Evolutionary conservation across 2,113 vertebrate genomes (phyloP), one percentile per base, ranked within the genome.

Genomic region (Antidorcas marsupialis): DNA sequence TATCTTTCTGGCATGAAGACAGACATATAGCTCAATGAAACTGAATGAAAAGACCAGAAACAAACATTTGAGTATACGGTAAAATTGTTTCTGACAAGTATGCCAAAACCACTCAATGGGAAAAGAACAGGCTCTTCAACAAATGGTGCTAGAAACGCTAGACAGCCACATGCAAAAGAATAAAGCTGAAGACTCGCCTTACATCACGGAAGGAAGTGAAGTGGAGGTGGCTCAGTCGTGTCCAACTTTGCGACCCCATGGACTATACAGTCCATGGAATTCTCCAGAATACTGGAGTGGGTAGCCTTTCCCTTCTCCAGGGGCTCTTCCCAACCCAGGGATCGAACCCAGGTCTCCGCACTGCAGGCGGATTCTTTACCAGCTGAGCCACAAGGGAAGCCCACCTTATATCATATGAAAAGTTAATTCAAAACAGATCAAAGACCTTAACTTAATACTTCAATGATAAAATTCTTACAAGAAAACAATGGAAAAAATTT

Each of bases 261-360:
- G 67, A 39, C 67, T 71, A 12, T 71, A 39, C 0, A 12, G 67
- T 39, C n/a, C n/a, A 23, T 39, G 67, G 67, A 23, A 23, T 71
- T 39, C 67, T 39, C 19, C 19, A 23, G n/a, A 6, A 23, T 39
- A 71, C n/a, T 71, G 10, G n/a, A 71, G 19, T 39, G 19, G 19
- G 19, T 12, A 12, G n/a, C 67, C 10, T 71, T 39, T 71, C 2
- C 67, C 9, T 71, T 23, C n/a, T 71, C n/a, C 67, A 71, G 67
- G n/a, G 5, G 10, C 23, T 23, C 67, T 71, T 39, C n/a, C 67
- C 67, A 71, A 71, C n/a, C n/a, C n/a, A 71, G 36, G n/a, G 67
- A 71, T 71, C 5, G 0, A 71, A 71, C n/a, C n/a, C n/a, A 71
- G 19, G n/a, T 39, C 10, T 39, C 67, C 0, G 0, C 19, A 39